These are phyloP conservation scores for Microtus pennsylvanicus DNA, from an alignment of 2,113 vertebrate species.

Conservation along the genomic window DNA sequence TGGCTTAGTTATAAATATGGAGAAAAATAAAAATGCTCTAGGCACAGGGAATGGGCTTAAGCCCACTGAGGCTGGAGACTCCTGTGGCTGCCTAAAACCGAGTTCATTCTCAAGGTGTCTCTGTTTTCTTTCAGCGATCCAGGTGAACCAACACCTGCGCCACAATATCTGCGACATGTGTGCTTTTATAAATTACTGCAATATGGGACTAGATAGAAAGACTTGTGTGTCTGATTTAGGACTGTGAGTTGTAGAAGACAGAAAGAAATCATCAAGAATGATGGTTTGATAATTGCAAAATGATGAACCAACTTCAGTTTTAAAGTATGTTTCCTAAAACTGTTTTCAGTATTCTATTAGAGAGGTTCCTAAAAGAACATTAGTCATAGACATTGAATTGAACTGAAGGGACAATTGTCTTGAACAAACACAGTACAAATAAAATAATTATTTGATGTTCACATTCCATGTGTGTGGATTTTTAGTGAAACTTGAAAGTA, in stretches of 20 bases:
- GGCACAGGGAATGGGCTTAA: no score
- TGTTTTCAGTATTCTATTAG: background rate
- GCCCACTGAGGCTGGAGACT: no score
- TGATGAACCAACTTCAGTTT: conserved; percentile 1
- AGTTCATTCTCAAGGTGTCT: no score
- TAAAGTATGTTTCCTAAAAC: conserved; percentile 30
- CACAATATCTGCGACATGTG: background rate
- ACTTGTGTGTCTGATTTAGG: background rate
- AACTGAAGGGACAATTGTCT: background rate
- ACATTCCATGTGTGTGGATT: background rate
- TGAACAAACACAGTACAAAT: background rate
- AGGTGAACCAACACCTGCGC: no score
- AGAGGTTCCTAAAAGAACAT: background rate
- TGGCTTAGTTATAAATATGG: no score
- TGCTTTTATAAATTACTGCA: background rate
- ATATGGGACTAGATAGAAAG: background rate
- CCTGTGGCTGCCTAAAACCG: no score
- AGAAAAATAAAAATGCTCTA: no score
- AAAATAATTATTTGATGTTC: background rate
- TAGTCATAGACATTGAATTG: background rate
- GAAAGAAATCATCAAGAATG: background rate
- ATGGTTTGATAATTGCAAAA: conserved; percentile 10
- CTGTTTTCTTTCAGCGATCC: no score
- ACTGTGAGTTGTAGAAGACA: background rate
- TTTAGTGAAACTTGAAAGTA: background rate